Percentiles rank a stretch among this genome's conserved stretches.
Conservation (phyloP, 2,113 vertebrate species). For the Sinocyclocheilus anophthalmus region DNA sequence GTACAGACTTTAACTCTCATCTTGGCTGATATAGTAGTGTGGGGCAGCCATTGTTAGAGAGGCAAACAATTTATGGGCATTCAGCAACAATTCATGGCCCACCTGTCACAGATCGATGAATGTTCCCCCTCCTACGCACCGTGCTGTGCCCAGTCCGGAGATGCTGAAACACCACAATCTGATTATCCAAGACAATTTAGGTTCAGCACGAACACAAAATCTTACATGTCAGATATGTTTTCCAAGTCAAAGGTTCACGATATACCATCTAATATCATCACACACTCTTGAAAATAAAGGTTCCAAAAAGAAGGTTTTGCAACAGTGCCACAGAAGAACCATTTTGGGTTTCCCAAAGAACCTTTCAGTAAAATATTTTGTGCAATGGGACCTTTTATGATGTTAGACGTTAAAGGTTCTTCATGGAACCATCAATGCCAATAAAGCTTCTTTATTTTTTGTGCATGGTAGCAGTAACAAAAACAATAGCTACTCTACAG, state of each 20-base stretch:
- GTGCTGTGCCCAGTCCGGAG: slow-evolving; percentile 12
- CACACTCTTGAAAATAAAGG: neutral
- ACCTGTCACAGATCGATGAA: slow-evolving; percentile 36
- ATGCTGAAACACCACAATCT: slow-evolving; percentile 6
- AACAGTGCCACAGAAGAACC: neutral
- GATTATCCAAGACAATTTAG: slow-evolving; percentile 7
- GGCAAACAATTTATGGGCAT: slow-evolving; percentile 10
- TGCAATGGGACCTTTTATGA: neutral
- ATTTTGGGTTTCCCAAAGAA: too few relatives aligned
- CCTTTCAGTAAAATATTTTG: too few relatives aligned
- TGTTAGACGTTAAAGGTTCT: neutral
- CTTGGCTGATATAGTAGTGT: neutral
- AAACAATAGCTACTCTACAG: neutral
- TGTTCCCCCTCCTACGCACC: slow-evolving; percentile 19
- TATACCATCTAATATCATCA: neutral
- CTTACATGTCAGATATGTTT: neutral
- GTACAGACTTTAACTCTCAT: slow-evolving; percentile 13
- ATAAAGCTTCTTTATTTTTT: neutral
- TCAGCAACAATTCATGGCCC: slow-evolving; percentile 23
- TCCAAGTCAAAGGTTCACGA: too few relatives aligned
- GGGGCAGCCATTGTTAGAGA: neutral
- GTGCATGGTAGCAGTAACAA: neutral
- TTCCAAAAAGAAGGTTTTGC: neutral
- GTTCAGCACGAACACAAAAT: neutral
- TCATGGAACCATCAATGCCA: neutral